Conservation (phyloP, 2,888 invertebrate species). For the Acronicta leporina region DNA sequence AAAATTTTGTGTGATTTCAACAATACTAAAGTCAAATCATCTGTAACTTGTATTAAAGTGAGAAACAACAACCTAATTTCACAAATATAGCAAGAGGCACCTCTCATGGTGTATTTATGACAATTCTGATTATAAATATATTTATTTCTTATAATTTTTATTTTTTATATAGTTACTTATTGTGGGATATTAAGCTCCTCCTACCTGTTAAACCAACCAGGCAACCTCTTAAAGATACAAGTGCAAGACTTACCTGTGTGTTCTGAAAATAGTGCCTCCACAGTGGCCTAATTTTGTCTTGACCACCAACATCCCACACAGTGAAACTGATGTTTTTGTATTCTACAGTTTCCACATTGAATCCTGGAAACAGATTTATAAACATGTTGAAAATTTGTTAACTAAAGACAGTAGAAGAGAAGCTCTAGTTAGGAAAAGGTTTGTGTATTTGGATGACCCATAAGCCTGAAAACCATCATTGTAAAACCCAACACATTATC, state of each 20-base stretch:
- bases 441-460: too few species aligned
- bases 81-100: conserved; percentile 27
- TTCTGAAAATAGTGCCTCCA: conserved; percentile 99
- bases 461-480: not conserved
- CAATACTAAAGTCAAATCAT: conserved; percentile 36
- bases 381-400: conserved; percentile 17
- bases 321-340: conserved; percentile 99
- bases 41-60: conserved; percentile 30
- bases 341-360: conserved; percentile 99
- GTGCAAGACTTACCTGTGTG: conserved; percentile 92
- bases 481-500: conserved; percentile 15
- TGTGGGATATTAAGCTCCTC: too few species aligned
- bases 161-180: too few species aligned
- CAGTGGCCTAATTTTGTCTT: conserved; percentile 98
- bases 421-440: too few species aligned
- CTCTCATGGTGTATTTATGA: not conserved
- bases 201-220: too few species aligned
- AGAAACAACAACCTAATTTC: conserved; percentile 49
- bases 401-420: too few species aligned
- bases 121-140: too few species aligned
- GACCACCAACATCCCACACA: conserved; percentile 99
- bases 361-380: conserved; percentile 90
- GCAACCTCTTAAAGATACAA: too few species aligned
- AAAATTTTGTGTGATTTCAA: conserved; percentile 8
- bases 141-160: too few species aligned